Conservation (phyloP, 2,888 invertebrate species). For the Tridacna gigas region DNA sequence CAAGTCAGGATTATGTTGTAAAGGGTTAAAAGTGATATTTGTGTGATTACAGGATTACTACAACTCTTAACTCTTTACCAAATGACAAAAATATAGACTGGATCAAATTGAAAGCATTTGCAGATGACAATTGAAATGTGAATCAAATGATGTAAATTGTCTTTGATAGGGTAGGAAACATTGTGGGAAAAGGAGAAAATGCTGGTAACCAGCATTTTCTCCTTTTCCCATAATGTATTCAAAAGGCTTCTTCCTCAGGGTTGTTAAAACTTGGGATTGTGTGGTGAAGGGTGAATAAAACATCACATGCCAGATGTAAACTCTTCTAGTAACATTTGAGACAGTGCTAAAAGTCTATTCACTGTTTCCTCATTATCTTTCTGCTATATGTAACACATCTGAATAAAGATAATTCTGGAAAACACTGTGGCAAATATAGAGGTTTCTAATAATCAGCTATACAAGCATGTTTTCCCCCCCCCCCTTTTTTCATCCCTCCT, state of each 20-base stretch:
- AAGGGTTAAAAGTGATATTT: too few relatives aligned
- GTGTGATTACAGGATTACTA: background rate
- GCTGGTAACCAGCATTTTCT: too few relatives aligned
- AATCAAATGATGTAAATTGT: background rate
- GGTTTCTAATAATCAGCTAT: background rate
- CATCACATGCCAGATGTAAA: slow-evolving; percentile 1
- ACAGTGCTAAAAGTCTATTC: background rate
- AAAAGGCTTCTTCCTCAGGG: too few relatives aligned
- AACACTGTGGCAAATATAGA: background rate
- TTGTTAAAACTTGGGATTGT: too few relatives aligned
- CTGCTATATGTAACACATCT: too few relatives aligned
- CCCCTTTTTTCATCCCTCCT: too few relatives aligned
- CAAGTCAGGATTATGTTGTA: too few relatives aligned
- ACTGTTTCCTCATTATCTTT: background rate
- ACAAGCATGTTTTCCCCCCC: too few relatives aligned
- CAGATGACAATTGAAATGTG: background rate
- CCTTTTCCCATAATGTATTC: too few relatives aligned
- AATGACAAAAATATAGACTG: background rate
- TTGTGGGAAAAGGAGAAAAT: background rate
- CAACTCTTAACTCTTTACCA: background rate
- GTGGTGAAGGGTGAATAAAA: too few relatives aligned
- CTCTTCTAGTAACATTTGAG: background rate
- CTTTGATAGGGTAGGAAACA: background rate
- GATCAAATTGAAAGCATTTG: background rate
- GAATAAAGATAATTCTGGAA: background rate